Conservation (phyloP, 2,797 vertebrate genomes). For the Lerista edwardsae region DNA sequence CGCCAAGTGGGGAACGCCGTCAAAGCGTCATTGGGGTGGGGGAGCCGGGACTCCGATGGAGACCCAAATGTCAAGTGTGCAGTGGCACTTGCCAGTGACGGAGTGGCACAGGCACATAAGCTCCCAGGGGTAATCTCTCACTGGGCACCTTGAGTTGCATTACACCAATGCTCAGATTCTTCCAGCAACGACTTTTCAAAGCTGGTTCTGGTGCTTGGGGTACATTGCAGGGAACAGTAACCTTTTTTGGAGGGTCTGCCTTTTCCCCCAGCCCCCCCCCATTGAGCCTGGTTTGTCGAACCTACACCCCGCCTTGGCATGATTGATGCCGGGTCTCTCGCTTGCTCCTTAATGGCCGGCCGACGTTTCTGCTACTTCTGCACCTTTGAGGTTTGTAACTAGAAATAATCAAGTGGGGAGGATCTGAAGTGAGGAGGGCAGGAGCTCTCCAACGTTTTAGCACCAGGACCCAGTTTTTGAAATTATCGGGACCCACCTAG, state of each 20-base stretch:
- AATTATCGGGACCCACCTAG: too few species aligned
- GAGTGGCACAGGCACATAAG: too few species aligned
- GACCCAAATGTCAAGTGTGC: background rate
- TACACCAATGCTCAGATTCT: background rate
- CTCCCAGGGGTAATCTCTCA: background rate
- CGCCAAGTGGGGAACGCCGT: too few species aligned
- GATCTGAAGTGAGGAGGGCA: too few species aligned
- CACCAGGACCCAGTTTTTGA: too few species aligned
- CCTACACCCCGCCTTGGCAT: background rate
- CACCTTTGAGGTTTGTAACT: too few species aligned
- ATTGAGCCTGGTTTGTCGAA: background rate
- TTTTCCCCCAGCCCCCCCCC: background rate
- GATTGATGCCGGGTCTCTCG: too few species aligned
- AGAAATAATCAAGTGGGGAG: too few species aligned
- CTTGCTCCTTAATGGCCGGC: too few species aligned
- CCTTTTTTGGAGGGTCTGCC: background rate
- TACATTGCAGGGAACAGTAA: background rate
- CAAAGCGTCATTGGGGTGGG: background rate
- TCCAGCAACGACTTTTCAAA: background rate
- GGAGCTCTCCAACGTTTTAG: too few species aligned
- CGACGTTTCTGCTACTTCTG: too few species aligned
- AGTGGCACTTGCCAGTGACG: background rate
- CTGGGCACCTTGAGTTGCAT: background rate
- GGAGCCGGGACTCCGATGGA: background rate
- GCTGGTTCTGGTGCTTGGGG: background rate